phyloP scores from a whole-genome alignment of 2,113 vertebrate species.

The Rostratula benghalensis region DNA sequence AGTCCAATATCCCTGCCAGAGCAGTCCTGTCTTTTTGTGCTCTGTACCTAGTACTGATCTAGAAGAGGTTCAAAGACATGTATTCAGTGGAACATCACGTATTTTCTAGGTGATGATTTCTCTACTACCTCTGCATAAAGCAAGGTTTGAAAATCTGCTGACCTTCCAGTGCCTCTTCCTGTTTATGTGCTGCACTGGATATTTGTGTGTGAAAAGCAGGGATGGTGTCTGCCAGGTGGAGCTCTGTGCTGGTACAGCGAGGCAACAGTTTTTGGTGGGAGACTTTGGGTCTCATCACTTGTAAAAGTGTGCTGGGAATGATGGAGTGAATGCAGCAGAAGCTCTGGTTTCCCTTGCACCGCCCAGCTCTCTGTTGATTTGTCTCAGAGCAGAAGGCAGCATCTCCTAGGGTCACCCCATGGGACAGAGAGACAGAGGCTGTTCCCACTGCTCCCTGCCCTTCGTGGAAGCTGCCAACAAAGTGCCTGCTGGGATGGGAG shows the following conservation, averaged over 20 bases:
- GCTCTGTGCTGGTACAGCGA: background rate
- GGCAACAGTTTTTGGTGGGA: background rate
- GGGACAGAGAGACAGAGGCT: background rate
- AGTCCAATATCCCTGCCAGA: no score
- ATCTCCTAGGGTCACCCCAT: accelerated
- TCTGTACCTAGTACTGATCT: background rate
- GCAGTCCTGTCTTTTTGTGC: background rate
- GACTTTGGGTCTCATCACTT: background rate
- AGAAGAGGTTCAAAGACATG: background rate
- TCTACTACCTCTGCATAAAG: background rate
- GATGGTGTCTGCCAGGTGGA: background rate
- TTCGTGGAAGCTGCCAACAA: background rate
- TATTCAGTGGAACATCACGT: background rate
- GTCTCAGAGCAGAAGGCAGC: background rate
- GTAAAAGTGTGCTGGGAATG: background rate
- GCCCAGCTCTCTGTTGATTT: background rate
- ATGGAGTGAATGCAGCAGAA: accelerated
- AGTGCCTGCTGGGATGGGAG: background rate
- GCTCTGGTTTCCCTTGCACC: background rate
- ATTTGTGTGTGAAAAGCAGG: background rate
- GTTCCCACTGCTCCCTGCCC: background rate
- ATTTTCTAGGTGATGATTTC: background rate
- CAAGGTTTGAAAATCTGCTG: background rate
- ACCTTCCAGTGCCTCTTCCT: background rate
- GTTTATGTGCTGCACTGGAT: accelerated